Base-by-base conservation (phyloP, 1,140 invertebrate species). In the Monochamus saltuarius region DNA sequence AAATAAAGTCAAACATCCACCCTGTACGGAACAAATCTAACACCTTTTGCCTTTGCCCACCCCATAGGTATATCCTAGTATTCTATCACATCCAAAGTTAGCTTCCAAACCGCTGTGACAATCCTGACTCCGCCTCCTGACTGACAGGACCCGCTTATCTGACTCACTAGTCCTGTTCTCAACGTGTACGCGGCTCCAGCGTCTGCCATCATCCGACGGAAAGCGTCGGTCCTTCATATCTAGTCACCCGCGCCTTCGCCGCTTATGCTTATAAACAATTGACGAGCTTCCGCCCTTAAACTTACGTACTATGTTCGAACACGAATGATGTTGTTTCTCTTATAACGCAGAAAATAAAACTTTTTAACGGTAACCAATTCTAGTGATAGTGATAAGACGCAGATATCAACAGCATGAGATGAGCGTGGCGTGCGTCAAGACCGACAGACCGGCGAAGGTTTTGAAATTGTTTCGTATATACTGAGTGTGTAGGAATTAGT, bases 21-120 rank as follows among this genome's bases (percentile, higher is more conserved):
- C 53, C 53, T 56, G 45, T 45, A 45, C 22, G 39, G 42, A n/a
- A 35, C 36, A 43, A 45, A 45, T 40, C 14, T 14, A 29, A 46
- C 55, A 58, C 55, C 49, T 62, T 56, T 63, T 60, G 16, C 36
- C 46, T 47, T 29, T 47, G 55, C 51, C 52, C 59, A 67, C 67
- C 62, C 63, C 58, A 60, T 65, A 67, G 61, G 59, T 65, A 62
- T 58, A 65, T 65, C 60, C 45, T 59, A 50, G 50, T 61, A 54
- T 56, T 62, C 61, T 55, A 59, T 66, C 64, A 56, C 53, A 56
- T 56, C 53, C 56, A 62, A 68, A 65, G 64, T 73, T 72, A 69
- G 66, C 62, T 69, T 73, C 62, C 62, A 69, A 73, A 73, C 71
- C 70, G 67, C 70, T 72, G 71, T 73, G 71, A 73, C 73, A 73